A percentile compares a stretch with the other conserved stretches of the same genome.
phyloP scores from a whole-genome alignment of 53 echinoderm and acorn worm genomes.

The Holothuria leucospilota region DNA sequence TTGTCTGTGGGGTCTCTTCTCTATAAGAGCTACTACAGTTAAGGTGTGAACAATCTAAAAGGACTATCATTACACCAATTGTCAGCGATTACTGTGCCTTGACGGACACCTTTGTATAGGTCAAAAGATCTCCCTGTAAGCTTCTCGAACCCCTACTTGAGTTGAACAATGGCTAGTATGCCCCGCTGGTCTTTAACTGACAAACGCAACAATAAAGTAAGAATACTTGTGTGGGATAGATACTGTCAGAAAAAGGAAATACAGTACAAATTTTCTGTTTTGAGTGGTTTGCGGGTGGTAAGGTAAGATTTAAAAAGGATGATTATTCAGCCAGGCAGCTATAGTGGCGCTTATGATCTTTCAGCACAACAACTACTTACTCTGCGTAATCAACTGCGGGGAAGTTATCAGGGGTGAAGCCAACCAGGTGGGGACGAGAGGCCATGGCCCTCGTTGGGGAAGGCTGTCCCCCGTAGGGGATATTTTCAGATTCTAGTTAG shows the following conservation, averaged over 20 bases:
- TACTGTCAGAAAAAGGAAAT: slow-evolving; percentile 23
- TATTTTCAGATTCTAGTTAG: too few relatives aligned
- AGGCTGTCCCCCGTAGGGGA: too few relatives aligned
- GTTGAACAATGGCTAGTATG: not conserved
- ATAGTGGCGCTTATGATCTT: too few relatives aligned
- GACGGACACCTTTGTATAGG: not conserved
- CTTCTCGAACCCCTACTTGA: not conserved
- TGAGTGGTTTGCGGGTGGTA: slow-evolving; percentile 33
- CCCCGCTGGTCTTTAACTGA: not conserved
- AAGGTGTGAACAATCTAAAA: slow-evolving; percentile 19
- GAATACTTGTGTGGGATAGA: not conserved
- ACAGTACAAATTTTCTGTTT: not conserved
- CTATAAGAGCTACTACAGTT: slow-evolving; percentile 7
- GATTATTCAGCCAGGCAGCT: not conserved
- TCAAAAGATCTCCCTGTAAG: not conserved
- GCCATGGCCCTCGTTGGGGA: too few relatives aligned
- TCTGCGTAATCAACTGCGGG: too few relatives aligned
- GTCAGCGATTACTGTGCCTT: not conserved
- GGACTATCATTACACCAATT: slow-evolving; percentile 33
- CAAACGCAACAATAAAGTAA: not conserved
- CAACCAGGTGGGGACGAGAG: too few relatives aligned
- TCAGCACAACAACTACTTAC: too few relatives aligned
- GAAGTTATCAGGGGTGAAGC: too few relatives aligned
- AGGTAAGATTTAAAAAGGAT: not conserved
- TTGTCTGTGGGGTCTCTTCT: not conserved